Conservation (phyloP, 2,797 vertebrate species). For the Zalophus californianus region DNA sequence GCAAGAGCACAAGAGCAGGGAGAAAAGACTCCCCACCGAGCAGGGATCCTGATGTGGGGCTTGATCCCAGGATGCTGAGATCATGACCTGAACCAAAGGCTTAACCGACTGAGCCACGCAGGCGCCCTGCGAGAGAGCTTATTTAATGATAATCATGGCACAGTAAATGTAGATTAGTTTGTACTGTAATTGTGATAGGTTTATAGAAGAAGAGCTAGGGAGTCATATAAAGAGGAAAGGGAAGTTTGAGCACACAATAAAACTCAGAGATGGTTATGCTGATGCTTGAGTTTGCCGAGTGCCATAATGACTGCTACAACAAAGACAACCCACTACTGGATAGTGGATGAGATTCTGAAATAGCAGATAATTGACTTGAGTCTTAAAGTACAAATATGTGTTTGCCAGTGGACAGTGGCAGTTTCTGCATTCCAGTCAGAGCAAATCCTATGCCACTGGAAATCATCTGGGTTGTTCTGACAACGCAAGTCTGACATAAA, state of each 20-base stretch:
- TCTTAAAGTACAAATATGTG: slow-evolving; percentile 24
- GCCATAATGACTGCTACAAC: not conserved
- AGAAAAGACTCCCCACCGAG: not conserved
- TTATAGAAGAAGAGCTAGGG: slow-evolving; percentile 45
- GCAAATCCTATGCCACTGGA: not conserved
- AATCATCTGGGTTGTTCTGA: not conserved
- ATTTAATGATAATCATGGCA: not conserved
- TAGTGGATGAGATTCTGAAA: slow-evolving; percentile 21
- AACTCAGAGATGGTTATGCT: not conserved
- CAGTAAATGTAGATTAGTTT: not conserved
- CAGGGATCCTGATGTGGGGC: not conserved
- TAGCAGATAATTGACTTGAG: not conserved
- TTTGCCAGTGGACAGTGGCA: not conserved
- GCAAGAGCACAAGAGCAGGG: not conserved
- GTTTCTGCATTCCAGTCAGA: slow-evolving; percentile 14
- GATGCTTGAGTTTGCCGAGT: not conserved
- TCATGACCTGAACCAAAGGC: not conserved
- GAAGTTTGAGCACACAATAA: not conserved
- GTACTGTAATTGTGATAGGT: slow-evolving; percentile 8
- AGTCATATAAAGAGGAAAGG: not conserved
- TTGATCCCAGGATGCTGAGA: not conserved
- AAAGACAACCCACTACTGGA: not conserved
- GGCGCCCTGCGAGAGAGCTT: not conserved
- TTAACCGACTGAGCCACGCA: not conserved
- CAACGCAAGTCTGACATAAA: not conserved